Evolutionary conservation across 2,797 vertebrate species (phyloP), one percentile per base, ranked within the genome.

Genomic region (Sebastes reedi): DNA sequence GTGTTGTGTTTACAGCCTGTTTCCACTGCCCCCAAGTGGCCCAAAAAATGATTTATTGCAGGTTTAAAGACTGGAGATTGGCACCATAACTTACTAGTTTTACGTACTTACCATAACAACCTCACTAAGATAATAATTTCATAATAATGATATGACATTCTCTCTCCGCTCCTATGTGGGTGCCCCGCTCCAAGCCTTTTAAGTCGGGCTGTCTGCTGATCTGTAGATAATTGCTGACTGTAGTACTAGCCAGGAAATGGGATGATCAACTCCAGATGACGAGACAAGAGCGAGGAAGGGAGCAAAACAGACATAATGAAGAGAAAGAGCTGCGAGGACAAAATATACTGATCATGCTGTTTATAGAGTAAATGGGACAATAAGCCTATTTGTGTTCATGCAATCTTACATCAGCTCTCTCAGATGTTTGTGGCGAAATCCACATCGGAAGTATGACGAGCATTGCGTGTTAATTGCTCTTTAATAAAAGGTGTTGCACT

Each of bases 251-350:
- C 97, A 96, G 97, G 96, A 97, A 97, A 96, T 95, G 93, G 87
- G 95, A 92, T 97, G 95, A 98, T 97, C 96, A 96, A 96, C 94
- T 97, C 97, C 96, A 99, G 97, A 98, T 99, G 97, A 96, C 70
- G 46, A 84, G 79, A 87, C 82, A 87, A 90, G 72, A 68, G 54
- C 5, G 6, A 66, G 39, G 59, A 80, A 64, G 94, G 94, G 91
- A 87, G 58, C 67, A 52, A 77, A 64, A 62, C 29, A 56, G 36
- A 83, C 24, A 67, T 42, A 34, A 83, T 8, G 52, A 30, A 67
- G n/a, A 75, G 24, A 22, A 22, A 46, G 34, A 39, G 13, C 34
- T 46, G 25, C 3, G 4, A 50, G 39, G n/a, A 69, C 36, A 76
- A 16, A 16, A 65, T 32, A 3, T 18, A 60, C 39, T 3, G 27